phyloP scores from a whole-genome alignment of 2,888 invertebrate species.

The Mythimna lalbum region DNA sequence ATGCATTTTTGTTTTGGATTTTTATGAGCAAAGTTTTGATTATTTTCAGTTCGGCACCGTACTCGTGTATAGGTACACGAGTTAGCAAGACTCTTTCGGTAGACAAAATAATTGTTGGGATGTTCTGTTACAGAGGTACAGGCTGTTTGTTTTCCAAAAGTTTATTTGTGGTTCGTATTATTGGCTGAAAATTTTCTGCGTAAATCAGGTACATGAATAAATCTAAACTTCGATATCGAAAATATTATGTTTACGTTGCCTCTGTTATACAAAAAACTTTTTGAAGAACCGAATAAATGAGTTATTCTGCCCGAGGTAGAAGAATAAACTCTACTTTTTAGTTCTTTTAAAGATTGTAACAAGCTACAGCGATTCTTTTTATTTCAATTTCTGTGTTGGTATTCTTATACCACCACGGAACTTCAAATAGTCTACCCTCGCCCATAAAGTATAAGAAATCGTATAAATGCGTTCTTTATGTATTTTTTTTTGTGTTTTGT shows the following conservation, averaged over 20 bases:
- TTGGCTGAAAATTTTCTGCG: constrained; percentile 49
- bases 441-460: no score
- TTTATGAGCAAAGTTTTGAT: constrained; percentile 91
- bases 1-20: constrained; percentile 91
- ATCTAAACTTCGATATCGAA: constrained; percentile 28
- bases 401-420: not conserved
- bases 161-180: constrained; percentile 73
- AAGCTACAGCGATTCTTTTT: not conserved
- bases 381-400: not conserved
- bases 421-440: not conserved
- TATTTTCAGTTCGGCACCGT: constrained; percentile 89
- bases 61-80: constrained; percentile 74
- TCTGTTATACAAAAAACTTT: not conserved
- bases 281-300: not conserved
- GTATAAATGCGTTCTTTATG: no score
- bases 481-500: no score
- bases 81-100: constrained; percentile 76
- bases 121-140: constrained; percentile 65
- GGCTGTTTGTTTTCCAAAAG: constrained; percentile 76
- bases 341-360: not conserved
- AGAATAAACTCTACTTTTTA: not conserved
- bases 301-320: no score
- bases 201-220: constrained; percentile 46
- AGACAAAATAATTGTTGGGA: constrained; percentile 82
- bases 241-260: constrained; percentile 16